Base-by-base conservation (phyloP, 2,797 vertebrate species). In the Eleutherodactylus coqui region DNA sequence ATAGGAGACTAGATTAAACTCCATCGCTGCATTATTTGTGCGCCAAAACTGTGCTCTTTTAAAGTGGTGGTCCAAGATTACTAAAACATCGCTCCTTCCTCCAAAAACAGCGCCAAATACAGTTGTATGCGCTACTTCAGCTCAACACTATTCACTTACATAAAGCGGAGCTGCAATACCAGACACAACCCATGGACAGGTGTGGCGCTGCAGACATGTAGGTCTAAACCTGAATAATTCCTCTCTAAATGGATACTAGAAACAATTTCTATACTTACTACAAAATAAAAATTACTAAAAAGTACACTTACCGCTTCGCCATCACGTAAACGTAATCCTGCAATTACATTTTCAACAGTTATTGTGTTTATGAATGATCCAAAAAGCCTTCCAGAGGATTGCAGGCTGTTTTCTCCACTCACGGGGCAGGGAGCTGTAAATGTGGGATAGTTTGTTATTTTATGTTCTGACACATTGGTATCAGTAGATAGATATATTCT, bases 291-390 rank as follows among this genome's bases (percentile, higher is more conserved):
- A n/a, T n/a, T n/a, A n/a, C n/a, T 13, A 4, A 29, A 51, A 70
- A 45, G 38, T 11, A 29, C 49, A 87, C 86, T 24, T 79, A 87
- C 86, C 81, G 64, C 64, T 43, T 79, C 36, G 10, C 83, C 79
- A 24, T 5, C 19, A 5, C 3, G 0, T 19, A 38, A 2, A 7
- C 41, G 64, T 3, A 5, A 8, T 6, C 11, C 5, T 11, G 86
- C 7, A 11, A n/a, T n/a, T 1, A 2, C 8, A 10, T 14, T 3
- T 1, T 36, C 43, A 8, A 16, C 72, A 16, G 14, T 0, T 6
- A 4, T n/a, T n/a, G n/a, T n/a, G n/a, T n/a, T n/a, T n/a, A n/a
- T 4, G 72, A 43, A 77, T 43, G 24, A 21, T 43, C 73, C 75
- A 6, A 87, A 41, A 21, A 47, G 34, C 3, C 36, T 47, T 2